Conservation (phyloP, 2,888 invertebrate genomes). For the Cephus spinipes region DNA sequence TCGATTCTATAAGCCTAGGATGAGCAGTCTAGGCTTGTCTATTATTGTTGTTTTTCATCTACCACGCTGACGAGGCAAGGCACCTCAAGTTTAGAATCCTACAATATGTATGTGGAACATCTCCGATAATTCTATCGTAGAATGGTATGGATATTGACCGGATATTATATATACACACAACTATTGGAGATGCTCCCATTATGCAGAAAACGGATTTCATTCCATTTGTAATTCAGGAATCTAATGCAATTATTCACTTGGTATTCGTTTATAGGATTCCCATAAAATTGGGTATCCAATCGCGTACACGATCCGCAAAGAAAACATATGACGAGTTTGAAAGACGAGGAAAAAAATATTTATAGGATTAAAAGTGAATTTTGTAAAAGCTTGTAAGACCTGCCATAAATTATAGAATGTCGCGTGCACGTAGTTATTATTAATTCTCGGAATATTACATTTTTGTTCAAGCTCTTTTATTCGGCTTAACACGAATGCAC, state of each 20-base stretch:
- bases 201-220: background rate
- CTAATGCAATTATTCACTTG: background rate
- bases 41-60: no score
- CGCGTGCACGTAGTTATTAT: background rate
- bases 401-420: background rate
- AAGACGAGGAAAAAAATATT: background rate
- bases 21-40: no score
- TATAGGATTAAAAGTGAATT: background rate
- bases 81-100: no score
- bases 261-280: background rate
- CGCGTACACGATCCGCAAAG: background rate
- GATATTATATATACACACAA: no score
- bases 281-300: background rate
- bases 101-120: no score
- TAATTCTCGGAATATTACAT: background rate
- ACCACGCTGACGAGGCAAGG: no score
- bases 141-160: no score
- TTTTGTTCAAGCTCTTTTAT: background rate
- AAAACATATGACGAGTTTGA: background rate
- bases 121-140: no score
- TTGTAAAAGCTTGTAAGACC: background rate
- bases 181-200: background rate
- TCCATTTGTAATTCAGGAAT: background rate
- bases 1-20: no score
- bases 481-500: background rate